Evolutionary conservation across 2,797 vertebrate genomes (phyloP).

Genomic region (Gastrophryne carolinensis): DNA sequence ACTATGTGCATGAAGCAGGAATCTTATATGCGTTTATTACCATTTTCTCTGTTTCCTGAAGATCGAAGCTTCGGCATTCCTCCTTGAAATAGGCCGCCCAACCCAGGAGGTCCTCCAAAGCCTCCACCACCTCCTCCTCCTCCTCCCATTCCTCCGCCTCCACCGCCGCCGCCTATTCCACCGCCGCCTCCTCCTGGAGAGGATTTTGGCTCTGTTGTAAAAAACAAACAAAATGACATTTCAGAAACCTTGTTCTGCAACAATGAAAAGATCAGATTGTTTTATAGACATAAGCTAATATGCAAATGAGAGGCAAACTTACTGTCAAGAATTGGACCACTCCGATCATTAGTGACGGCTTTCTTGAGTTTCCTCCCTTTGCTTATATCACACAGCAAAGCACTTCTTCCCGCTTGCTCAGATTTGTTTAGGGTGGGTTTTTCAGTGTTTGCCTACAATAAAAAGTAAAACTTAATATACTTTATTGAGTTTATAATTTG

Average conservation of each 20-base stretch:
- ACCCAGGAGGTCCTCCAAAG: slow-evolving; percentile 71
- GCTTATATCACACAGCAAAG: slow-evolving; percentile 84
- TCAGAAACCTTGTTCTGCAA: background rate
- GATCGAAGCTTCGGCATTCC: slow-evolving; percentile 93
- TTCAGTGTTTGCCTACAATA: slow-evolving; percentile 85
- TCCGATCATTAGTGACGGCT: slow-evolving; percentile 91
- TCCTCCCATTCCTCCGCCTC: slow-evolving; percentile 60
- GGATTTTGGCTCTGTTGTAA: slow-evolving; percentile 85
- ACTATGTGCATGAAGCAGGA: too few species aligned
- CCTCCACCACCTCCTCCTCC: slow-evolving; percentile 65
- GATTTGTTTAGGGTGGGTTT: slow-evolving; percentile 79
- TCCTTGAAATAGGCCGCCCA: slow-evolving; percentile 91
- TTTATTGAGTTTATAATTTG: too few species aligned
- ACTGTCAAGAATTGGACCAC: slow-evolving; percentile 83
- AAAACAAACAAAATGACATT: slow-evolving; percentile 30
- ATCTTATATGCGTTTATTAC: too few species aligned
- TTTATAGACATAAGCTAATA: background rate
- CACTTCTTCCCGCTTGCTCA: slow-evolving; percentile 81
- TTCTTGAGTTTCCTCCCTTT: slow-evolving; percentile 91
- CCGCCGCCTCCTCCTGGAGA: slow-evolving; percentile 62
- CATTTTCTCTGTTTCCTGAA: slow-evolving; percentile 76
- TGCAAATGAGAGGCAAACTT: slow-evolving; percentile 59
- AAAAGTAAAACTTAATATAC: too few species aligned
- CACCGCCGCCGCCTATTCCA: background rate
- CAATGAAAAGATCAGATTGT: background rate